A percentile compares a stretch with the other conserved stretches of the same genome.
phyloP scores from a whole-genome alignment of 2,113 vertebrate species.

The Muntiacus muntjak region DNA sequence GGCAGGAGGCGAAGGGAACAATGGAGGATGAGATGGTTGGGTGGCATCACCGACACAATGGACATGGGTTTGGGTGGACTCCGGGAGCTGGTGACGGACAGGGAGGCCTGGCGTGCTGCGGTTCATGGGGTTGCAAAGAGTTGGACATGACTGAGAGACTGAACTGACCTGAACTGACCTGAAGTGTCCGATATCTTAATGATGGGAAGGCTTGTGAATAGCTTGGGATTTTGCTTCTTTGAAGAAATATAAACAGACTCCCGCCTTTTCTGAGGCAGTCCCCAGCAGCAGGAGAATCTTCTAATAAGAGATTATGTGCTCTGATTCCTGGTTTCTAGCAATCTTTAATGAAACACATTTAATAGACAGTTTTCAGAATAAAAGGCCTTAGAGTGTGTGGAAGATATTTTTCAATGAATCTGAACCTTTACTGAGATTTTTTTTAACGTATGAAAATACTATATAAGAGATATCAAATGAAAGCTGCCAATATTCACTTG shows the following conservation, averaged over 20 bases:
- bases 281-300: conserved; percentile 62
- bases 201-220: conserved; percentile 63
- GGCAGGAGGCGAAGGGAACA: neutral
- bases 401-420: neutral
- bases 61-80: neutral
- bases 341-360: conserved; percentile 60
- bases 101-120: neutral
- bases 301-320: conserved; percentile 63
- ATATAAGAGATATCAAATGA: neutral
- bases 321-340: conserved; percentile 66
- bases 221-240: conserved; percentile 64
- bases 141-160: neutral
- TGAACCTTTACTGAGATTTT: neutral
- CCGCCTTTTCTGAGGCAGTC: conserved; percentile 40
- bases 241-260: conserved; percentile 59
- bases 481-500: neutral
- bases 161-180: neutral
- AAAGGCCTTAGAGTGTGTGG: conserved; percentile 51
- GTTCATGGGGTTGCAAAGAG: neutral
- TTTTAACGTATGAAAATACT: neutral
- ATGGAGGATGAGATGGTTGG: neutral
- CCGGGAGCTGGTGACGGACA: neutral
- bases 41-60: neutral
- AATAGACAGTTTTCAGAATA: conserved; percentile 43
- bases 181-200: conserved; percentile 55